A percentile compares a stretch with the other conserved stretches of the same genome.
Conservation (phyloP, 2,113 vertebrate species). For the Guaruba guarouba region DNA sequence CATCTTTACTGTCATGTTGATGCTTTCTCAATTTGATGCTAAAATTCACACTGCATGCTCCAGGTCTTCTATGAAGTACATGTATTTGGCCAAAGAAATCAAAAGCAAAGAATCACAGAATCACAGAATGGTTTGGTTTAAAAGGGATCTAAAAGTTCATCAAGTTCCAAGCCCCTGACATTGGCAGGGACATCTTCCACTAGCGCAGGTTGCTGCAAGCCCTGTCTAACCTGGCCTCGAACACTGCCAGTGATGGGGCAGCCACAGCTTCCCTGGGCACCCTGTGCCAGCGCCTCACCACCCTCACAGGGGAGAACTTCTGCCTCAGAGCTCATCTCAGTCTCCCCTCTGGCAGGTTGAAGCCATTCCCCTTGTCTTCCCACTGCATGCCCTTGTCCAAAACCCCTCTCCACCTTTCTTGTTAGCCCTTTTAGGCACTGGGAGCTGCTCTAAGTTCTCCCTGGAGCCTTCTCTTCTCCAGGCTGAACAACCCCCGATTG, state of each 20-base stretch:
- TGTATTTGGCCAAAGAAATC: not conserved
- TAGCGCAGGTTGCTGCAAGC: not conserved
- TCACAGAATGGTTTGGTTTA: not conserved
- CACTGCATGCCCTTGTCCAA: not conserved
- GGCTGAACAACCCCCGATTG: not conserved
- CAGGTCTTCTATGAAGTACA: not conserved
- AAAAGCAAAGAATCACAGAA: not conserved
- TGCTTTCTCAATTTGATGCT: not conserved
- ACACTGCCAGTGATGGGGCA: not conserved
- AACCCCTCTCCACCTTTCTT: not conserved
- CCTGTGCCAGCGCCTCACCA: not conserved
- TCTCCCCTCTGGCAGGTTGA: not conserved
- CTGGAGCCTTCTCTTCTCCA: not conserved
- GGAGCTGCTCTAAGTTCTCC: not conserved
- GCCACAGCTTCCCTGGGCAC: too few relatives aligned
- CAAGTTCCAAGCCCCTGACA: not conserved
- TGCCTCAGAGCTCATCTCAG: not conserved
- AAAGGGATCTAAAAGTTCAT: not conserved
- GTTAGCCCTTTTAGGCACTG: not conserved
- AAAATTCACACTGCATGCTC: not conserved
- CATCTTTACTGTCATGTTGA: not conserved
- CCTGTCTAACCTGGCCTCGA: not conserved
- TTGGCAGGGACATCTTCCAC: not conserved
- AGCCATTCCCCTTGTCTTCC: too few relatives aligned
- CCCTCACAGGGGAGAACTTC: not conserved